Percentiles rank a stretch among this genome's conserved stretches.
Conservation (phyloP, 1,140 invertebrate genomes). For the Papilio glaucus region DNA sequence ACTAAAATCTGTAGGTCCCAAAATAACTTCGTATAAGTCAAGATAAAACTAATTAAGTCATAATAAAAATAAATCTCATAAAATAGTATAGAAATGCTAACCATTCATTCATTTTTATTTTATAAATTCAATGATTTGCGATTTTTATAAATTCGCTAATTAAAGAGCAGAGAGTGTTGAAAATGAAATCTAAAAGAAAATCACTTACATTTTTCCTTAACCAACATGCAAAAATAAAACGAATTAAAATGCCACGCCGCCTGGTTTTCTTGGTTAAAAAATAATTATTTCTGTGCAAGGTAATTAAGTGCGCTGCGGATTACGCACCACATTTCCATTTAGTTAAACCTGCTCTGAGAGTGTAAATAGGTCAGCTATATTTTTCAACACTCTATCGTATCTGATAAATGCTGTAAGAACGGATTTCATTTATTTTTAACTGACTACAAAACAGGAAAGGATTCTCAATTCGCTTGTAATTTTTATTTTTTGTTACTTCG, state of each 20-base stretch:
- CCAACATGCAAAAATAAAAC: conserved; percentile 15
- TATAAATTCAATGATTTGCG: neutral
- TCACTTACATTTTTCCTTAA: conserved; percentile 26
- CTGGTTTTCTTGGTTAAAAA: conserved; percentile 34
- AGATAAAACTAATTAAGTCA: neutral
- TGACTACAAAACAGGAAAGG: too few species aligned
- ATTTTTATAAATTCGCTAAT: conserved; percentile 23
- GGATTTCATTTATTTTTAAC: neutral
- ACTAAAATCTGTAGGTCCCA: too few species aligned
- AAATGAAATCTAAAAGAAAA: conserved; percentile 14
- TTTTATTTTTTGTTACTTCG: too few species aligned
- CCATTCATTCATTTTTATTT: neutral
- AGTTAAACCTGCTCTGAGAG: conserved; percentile 26
- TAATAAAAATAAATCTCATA: neutral
- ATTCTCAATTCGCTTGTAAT: too few species aligned
- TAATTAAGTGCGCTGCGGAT: conserved; percentile 30
- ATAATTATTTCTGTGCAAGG: conserved; percentile 34
- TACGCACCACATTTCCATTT: conserved; percentile 33
- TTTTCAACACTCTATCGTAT: conserved; percentile 27
- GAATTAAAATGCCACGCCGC: conserved; percentile 27
- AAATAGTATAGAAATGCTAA: neutral
- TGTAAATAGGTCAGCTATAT: conserved; percentile 30
- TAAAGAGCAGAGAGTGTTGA: conserved; percentile 3
- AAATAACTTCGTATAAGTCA: too few species aligned
- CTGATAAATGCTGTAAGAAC: conserved; percentile 26